Evolutionary conservation across 2,113 vertebrate species (phyloP), one percentile per base, ranked within the genome.

Genomic region (Symphodus melops): DNA sequence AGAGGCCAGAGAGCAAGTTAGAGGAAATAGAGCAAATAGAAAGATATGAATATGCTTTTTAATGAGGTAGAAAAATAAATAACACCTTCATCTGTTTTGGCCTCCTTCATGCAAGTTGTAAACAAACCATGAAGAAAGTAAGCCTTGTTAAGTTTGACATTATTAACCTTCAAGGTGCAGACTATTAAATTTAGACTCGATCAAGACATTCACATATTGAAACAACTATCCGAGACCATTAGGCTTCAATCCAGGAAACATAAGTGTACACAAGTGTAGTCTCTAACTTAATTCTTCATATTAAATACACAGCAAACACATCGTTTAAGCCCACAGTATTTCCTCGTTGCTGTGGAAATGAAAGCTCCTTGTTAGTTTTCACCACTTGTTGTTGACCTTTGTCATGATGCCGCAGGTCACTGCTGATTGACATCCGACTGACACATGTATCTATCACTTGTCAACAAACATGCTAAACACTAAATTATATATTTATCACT

Each of bases 381-480:
- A 5, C 12, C 5, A 33, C 11, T 57, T 17, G 23, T 42, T 37
- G 33, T 48, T 82, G 28, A 71, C 55, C 68, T 67, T 4, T 20
- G 37, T 73, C 44, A 44, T 54, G 56, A 73, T 73, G 36, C 37
- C 11, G 11, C 46, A 48, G 21, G 60, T 72, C 51, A 59, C 21
- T 21, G 53, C 20, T 68, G 72, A 72, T 55, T 65, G 75, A 72
- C 62, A 59, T 37, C 21, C 2, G 3, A 33, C 49, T 71, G 70
- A 82, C 64, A 77, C 23, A 25, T 58, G 25, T 62, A 89, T 81
- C 78, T 53, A 65, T 83, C 83, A 68, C 49, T 55, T 72, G 77
- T 88, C 86, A 83, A 79, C 79, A 71, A 12, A 62, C 64, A 69
- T 73, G 83, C 66, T 81, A 70, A 85, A 75, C 75, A 51, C 46